phyloP scores from a whole-genome alignment of 2,888 invertebrate species.

The Toxonevra muliebris region DNA sequence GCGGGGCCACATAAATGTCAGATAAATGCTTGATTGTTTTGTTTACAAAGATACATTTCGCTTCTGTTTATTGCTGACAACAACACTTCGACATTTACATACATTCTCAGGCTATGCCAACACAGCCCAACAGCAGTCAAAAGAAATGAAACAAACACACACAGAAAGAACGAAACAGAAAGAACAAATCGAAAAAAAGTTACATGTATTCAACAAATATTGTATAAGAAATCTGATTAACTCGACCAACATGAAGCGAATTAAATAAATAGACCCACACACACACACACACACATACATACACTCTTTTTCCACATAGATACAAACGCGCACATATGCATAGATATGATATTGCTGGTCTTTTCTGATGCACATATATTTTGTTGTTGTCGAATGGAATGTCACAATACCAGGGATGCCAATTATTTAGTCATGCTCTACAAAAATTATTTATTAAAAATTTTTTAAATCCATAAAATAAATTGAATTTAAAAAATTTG shows the following conservation, averaged over 20 bases:
- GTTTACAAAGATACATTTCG: slow-evolving; percentile 43
- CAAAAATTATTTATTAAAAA: too few species aligned
- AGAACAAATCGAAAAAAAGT: not conserved
- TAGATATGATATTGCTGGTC: not conserved
- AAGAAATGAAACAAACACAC: slow-evolving; percentile 5
- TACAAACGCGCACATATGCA: slow-evolving; percentile 17
- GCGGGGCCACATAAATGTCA: slow-evolving; percentile 48
- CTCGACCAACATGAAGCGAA: slow-evolving; percentile 24
- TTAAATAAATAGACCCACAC: slow-evolving; percentile 21
- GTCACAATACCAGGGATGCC: slow-evolving; percentile 28
- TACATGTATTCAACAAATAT: slow-evolving; percentile 24
- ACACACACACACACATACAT: not conserved
- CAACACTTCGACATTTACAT: slow-evolving; percentile 18
- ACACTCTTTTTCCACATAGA: slow-evolving; percentile 11
- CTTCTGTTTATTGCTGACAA: slow-evolving; percentile 38
- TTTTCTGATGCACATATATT: slow-evolving; percentile 11
- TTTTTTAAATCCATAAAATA: too few species aligned
- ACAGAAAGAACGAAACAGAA: not conserved
- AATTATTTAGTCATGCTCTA: too few species aligned
- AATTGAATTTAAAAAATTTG: too few species aligned
- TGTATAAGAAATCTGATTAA: slow-evolving; percentile 23
- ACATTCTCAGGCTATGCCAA: not conserved
- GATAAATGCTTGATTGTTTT: slow-evolving; percentile 45
- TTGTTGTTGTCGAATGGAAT: slow-evolving; percentile 53
- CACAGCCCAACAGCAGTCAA: not conserved